Base-by-base conservation (phyloP, 92 coral and sea anemone genomes). In the Heliopora coerulea region DNA sequence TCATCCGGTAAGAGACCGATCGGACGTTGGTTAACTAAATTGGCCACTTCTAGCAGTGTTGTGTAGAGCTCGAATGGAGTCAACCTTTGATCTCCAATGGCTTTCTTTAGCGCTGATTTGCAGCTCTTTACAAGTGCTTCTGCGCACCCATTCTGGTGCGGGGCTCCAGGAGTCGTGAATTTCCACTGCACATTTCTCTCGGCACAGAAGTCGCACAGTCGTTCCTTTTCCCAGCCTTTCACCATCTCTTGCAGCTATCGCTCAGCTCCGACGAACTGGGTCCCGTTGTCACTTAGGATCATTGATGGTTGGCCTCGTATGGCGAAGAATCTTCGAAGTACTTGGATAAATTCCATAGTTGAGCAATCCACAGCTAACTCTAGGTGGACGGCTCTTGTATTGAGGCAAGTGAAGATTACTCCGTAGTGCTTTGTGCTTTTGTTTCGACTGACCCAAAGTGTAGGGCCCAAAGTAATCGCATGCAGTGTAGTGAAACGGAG, bases 401-500 rank as follows among this genome's bases (percentile, higher is more conserved):
- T 73, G 14, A 77, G 33, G 34, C 82, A 82, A 50, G 79, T 78
- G 24, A 63, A 62, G 42, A 64, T 23, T 0, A 78, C 65, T 8
- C 74, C 82, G 21, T 78, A 78, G 17, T 64, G 50, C 50, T 77
- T 77, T 28, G 30, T 59, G 1, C 27, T 28, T 41, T 78, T 78
- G 74, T 49, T 64, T 13, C 64, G 34, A 32, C 65, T 64, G 9
- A 78, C 15, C 54, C n/a, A 48, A 25, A 78, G 68, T 74, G 59
- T 72, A 72, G 0, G 91, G 88, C 62, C 91, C 91, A 75, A 83
- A 83, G 83, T 87, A 87, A 48, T 87, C 88, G 41, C 83, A 75
- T 2, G 83, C 65, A 11, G 75, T 80, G 83, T 79, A 29, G 67
- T 83, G 34, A 54, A 87, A 83, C 31, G 85, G 85, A 24, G 79